A percentile compares a stretch with the other conserved stretches of the same genome.
Conservation (phyloP, 2,113 vertebrate genomes). For the Heterocephalus glaber region DNA sequence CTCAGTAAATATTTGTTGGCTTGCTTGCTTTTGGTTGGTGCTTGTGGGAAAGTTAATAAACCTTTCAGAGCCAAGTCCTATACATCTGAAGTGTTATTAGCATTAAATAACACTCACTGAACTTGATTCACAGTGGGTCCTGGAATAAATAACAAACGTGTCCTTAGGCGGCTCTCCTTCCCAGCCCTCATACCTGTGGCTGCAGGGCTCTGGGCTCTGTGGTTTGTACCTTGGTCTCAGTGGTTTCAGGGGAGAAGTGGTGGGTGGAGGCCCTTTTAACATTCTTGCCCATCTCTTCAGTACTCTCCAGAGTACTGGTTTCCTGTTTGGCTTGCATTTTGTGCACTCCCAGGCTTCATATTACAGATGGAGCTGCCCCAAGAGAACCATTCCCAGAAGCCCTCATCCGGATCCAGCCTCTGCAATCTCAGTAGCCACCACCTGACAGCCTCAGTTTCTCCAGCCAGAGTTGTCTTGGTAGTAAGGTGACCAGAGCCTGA, state of each 20-base stretch:
- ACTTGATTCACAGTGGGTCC: background rate
- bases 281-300: constrained; percentile 9
- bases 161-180: background rate
- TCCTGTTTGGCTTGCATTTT: constrained; percentile 54
- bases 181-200: constrained; percentile 53
- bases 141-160: background rate
- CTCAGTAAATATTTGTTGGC: constrained; percentile 33
- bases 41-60: background rate
- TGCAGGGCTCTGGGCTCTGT: background rate
- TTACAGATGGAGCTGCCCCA: background rate
- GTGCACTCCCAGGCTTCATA: background rate
- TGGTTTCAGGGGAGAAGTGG: constrained; percentile 47
- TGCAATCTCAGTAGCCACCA: background rate
- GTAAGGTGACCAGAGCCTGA: background rate
- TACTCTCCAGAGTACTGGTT: background rate
- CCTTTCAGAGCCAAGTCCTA: background rate
- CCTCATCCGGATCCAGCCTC: background rate
- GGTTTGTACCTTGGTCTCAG: background rate
- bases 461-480: background rate
- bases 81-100: background rate
- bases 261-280: constrained; percentile 2
- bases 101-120: background rate
- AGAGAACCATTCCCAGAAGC: background rate
- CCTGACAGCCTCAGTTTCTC: background rate
- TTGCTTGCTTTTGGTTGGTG: background rate